Base-by-base conservation (phyloP, 2,113 vertebrate species). In the Lampris megalopsis region DNA sequence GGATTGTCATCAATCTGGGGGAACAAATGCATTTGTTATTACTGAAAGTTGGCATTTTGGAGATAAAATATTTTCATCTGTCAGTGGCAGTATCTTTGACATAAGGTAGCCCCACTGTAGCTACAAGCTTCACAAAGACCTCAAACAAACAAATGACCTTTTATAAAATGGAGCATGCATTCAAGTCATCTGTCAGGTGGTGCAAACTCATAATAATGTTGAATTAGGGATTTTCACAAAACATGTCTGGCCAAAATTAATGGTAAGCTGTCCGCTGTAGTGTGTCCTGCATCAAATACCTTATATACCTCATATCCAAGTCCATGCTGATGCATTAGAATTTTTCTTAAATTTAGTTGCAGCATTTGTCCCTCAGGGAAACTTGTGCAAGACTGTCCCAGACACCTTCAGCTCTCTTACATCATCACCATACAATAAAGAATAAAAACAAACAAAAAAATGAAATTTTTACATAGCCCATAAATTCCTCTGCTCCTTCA, bases 301-400 rank as follows among this genome's bases (percentile, higher is more conserved):
- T 77, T 49, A 82, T 77, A 92, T 93, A 94, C 93, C 93, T 94
- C 92, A 93, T 79, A 71, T 85, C 60, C 69, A 83, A 11, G 66
- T 84, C 82, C 82, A 49, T 71, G 86, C 86, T 89, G 92, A 91
- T 84, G 89, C 80, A 84, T 88, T 80, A 79, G 72, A 83, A 89
- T 88, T 65, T 68, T n/a, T 83, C 75, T 87, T 77, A 86, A 71
- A 77, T 81, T 84, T 71, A 86, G 75, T 85, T 86, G 80, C 88
- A 86, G 74, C 86, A 58, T 83, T 86, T 89, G 88, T 90, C 91
- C 93, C 92, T 94, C 92, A 93, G 92, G 92, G 87, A 94, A 92
- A 72, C 88, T 71, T 88, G 72, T 84, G 56, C 77, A 43, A 77
- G 70, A 79, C 77, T 75, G 70, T 63, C 75, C 52, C 1, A 7